These are phyloP conservation scores for Schizopygopsis pylzovi DNA, from an alignment of 2,797 vertebrate genomes.

Conservation along the genomic window DNA sequence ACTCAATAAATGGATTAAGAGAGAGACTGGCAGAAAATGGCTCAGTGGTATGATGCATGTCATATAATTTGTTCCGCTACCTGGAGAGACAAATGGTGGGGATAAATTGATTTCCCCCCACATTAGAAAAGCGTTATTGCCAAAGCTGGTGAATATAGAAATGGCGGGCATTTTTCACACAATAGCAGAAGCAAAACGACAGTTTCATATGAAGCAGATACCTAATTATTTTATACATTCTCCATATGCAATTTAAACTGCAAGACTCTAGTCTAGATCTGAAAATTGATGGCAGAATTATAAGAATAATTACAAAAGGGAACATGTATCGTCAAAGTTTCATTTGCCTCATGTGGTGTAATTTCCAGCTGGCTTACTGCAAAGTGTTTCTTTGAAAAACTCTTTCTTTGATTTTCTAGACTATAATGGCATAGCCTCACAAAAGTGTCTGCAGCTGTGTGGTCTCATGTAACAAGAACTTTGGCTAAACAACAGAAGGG, in stretches of 20 bases:
- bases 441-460: conserved; percentile 1
- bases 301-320: conserved; percentile 17
- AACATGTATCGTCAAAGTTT: conserved; percentile 9
- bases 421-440: background rate
- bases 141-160: conserved; percentile 55
- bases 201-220: conserved; percentile 55
- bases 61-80: conserved; percentile 45
- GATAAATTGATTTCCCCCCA: conserved; percentile 55
- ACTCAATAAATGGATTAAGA: conserved; percentile 58
- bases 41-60: conserved; percentile 53
- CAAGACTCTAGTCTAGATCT: conserved; percentile 47
- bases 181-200: conserved; percentile 56
- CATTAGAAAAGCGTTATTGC: conserved; percentile 62
- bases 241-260: conserved; percentile 51
- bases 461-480: background rate
- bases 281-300: conserved; percentile 50
- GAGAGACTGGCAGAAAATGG: conserved; percentile 46
- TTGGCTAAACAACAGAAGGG: background rate
- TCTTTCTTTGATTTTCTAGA: conserved; percentile 13
- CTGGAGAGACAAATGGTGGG: conserved; percentile 47
- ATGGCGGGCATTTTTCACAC: conserved; percentile 58
- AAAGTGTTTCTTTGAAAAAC: background rate
- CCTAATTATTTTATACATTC: conserved; percentile 58
- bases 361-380: conserved; percentile 17
- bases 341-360: conserved; percentile 31